Evolutionary conservation across 2,888 invertebrate genomes (phyloP), one percentile per base, ranked within the genome.

Genomic region (Julus scanicus): DNA sequence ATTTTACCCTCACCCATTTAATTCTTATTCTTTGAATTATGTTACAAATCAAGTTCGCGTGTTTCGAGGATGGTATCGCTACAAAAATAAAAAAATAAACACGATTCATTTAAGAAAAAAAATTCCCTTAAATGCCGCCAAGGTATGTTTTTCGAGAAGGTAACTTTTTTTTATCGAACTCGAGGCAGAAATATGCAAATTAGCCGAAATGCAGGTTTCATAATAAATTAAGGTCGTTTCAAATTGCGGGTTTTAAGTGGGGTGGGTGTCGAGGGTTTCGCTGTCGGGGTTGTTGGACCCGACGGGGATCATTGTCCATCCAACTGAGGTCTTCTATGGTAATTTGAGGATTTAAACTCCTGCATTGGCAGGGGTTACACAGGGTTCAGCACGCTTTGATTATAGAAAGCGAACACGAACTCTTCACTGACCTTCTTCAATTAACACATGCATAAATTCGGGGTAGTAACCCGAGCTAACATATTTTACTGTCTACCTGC

Each of bases 121-220:
- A 63, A n/a, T 63, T 20, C 20, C 5, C 63, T 53, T 2, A 63
- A 63, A 20, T 63, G 63, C 63, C 63, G 63, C 63, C 63, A 5
- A 63, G 63, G 63, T 20, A n/a, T 20, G n/a, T 63, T 63, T 63
- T 63, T 20, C 17, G 63, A 63, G 63, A 63, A 63, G 20, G 63
- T 63, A 63, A 6, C 63, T 6, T 57, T 53, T 53, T 53, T 63
- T 63, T 63, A 63, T 63, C 63, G 63, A 63, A 63, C 63, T 63
- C 63, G 63, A 63, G 63, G 63, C 63, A 63, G 20, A 63, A 63
- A 20, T 63, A 63, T 63, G 63, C 63, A 63, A 63, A 63, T 63
- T 20, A 63, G 63, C 20, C 20, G 44, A 63, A 63, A 63, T 63
- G 63, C 63, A 20, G 63, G 63, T 63, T 63, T 63, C 63, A 63